Percentiles rank a stretch among this genome's conserved stretches.
These are phyloP conservation scores for Meandrusa payeni DNA, from an alignment of 2,888 invertebrate species.

Conservation along the genomic window DNA sequence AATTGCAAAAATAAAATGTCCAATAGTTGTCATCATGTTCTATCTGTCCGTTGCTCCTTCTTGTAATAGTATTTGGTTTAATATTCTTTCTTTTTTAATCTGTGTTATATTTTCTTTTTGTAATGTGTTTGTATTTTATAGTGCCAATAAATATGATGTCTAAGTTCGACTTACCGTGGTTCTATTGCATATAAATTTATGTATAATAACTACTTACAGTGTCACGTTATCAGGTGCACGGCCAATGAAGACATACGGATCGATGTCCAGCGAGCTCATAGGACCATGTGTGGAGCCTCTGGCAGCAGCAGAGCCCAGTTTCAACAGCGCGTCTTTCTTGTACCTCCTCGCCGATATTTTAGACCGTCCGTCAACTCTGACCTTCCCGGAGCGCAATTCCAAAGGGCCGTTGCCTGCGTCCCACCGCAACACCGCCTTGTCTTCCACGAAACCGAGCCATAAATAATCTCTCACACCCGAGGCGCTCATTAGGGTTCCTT, in stretches of 20 bases:
- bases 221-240: slow-evolving; percentile 66
- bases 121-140: too few species aligned
- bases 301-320: slow-evolving; percentile 53
- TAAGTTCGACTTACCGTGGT: too few species aligned
- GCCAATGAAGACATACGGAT: slow-evolving; percentile 65
- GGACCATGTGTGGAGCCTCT: slow-evolving; percentile 60
- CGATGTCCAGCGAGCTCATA: slow-evolving; percentile 68
- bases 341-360: slow-evolving; percentile 66
- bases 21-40: too few species aligned
- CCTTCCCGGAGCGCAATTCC: slow-evolving; percentile 58
- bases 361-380: slow-evolving; percentile 57
- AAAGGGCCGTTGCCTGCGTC: slow-evolving; percentile 66
- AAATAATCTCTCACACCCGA: slow-evolving; percentile 68
- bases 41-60: too few species aligned
- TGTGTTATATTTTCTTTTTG: too few species aligned
- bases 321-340: slow-evolving; percentile 67
- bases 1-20: too few species aligned
- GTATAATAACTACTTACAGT: slow-evolving; percentile 48
- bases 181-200: too few species aligned
- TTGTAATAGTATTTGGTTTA: too few species aligned
- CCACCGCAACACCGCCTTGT: slow-evolving; percentile 61
- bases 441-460: slow-evolving; percentile 66
- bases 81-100: too few species aligned
- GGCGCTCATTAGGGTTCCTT: slow-evolving; percentile 63
- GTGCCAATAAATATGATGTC: too few species aligned